phyloP scores from a whole-genome alignment of 1,140 invertebrate species.

The Leptinotarsa undecemlineata region DNA sequence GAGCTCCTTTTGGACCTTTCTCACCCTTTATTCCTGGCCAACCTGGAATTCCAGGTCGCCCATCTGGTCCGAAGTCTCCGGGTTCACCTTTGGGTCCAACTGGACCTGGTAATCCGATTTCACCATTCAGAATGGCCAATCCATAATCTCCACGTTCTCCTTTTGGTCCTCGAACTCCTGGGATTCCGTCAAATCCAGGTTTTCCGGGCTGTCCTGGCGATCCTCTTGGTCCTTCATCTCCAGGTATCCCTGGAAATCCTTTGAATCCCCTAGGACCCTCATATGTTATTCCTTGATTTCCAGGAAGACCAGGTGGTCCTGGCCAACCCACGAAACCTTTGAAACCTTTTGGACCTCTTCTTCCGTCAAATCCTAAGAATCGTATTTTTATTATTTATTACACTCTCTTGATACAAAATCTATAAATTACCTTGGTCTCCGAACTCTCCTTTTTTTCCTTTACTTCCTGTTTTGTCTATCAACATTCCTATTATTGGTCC shows the following conservation, averaged over 20 bases:
- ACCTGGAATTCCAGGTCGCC: constrained; percentile 60
- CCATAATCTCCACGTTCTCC: constrained; percentile 61
- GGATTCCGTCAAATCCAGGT: constrained; percentile 62
- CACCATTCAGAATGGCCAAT: constrained; percentile 56
- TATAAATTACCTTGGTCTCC: constrained; percentile 45
- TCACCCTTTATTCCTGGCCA: constrained; percentile 62
- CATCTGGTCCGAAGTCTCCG: constrained; percentile 58
- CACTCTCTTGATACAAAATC: neutral
- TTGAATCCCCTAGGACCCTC: constrained; percentile 65
- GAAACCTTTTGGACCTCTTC: constrained; percentile 61
- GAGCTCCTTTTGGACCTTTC: constrained; percentile 62
- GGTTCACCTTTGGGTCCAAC: constrained; percentile 62
- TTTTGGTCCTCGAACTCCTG: constrained; percentile 64
- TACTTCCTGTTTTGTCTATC: constrained; percentile 40
- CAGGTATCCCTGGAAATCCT: constrained; percentile 66
- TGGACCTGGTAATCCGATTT: constrained; percentile 61
- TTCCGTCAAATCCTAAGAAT: constrained; percentile 59
- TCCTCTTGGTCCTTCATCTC: constrained; percentile 65
- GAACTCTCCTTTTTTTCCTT: constrained; percentile 44
- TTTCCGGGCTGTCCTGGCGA: constrained; percentile 54
- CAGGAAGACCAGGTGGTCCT: constrained; percentile 66
- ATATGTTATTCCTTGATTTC: constrained; percentile 63
- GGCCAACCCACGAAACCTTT: constrained; percentile 68
- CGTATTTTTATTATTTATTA: constrained; percentile 17
- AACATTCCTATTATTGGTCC: constrained; percentile 42